Base-by-base conservation (phyloP, 2,797 vertebrate genomes). In the Propithecus deckenii region DNA sequence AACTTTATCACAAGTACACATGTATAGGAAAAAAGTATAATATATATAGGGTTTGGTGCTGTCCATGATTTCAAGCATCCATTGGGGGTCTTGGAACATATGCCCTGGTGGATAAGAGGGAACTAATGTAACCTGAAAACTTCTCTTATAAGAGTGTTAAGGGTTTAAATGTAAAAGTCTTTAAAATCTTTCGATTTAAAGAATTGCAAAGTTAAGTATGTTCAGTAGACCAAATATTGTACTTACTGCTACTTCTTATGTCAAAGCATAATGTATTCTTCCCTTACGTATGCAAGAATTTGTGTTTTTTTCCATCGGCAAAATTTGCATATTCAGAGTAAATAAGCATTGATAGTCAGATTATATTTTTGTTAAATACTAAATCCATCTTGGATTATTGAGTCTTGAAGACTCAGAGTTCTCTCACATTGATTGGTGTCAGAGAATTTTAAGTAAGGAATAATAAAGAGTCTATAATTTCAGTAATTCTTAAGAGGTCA, bases 281-380 rank as follows among this genome's bases (percentile, higher is more conserved):
- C 48, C n/a, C 52, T 69, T 63, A n/a, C 35, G 13, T 35, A 30
- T 1, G 3, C 11, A 35, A 7, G 81, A 25, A 46, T 89, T 75
- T 72, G 7, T 75, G 30, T 48, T 46, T 86, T 38, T 71, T 28
- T 52, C 48, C 48, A 48, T 11, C 52, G 57, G 15, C 13, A 94
- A 48, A 76, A 46, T 28, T 81, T 94, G 10, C 9, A 18, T 9
- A 48, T 84, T 86, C 13, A 13, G 63, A 81, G 43, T 65, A 86
- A 92, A 61, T 43, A 43, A 61, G 22, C 79, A 55, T 52, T 75
- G 75, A 71, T n/a, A 55, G 61, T 91, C 6, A 59, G 1, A 46
- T 52, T 57, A 38, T 71, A 48, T 48, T 94, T 91, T 89, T 65
- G 43, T 92, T 91, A 79, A 69, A 78, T 69, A 32, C 87, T 86